phyloP scores from a whole-genome alignment of 2,888 invertebrate species.

The Sturmia bella region DNA sequence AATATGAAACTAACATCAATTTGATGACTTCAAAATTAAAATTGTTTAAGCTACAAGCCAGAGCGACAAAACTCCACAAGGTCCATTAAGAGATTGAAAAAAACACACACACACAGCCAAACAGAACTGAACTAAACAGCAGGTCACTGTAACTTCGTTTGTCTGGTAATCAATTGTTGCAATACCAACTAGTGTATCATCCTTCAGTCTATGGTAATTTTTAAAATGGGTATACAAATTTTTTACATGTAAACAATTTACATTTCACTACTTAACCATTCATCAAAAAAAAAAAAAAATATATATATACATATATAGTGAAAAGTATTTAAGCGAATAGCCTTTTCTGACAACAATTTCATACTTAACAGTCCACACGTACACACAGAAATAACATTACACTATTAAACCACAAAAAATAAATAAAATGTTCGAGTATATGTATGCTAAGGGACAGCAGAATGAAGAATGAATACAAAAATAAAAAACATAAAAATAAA shows the following conservation, averaged over 20 bases:
- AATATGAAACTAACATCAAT: too few species aligned
- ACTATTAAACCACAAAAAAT: not conserved
- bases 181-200: too few species aligned
- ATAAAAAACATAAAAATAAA: not conserved
- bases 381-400: constrained; percentile 23
- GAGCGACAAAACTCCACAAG: too few species aligned
- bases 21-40: too few species aligned
- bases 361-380: constrained; percentile 39
- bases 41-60: too few species aligned
- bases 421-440: constrained; percentile 4
- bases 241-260: constrained; percentile 13
- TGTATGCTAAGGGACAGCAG: not conserved
- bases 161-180: too few species aligned
- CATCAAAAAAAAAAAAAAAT: constrained; percentile 1
- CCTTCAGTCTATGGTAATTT: not conserved
- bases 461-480: constrained; percentile 10
- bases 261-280: not conserved
- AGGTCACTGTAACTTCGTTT: too few species aligned
- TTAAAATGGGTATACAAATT: constrained; percentile 1
- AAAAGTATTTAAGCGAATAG: constrained; percentile 4
- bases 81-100: too few species aligned
- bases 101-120: too few species aligned
- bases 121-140: too few species aligned
- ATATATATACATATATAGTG: too few species aligned
- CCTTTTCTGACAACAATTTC: constrained; percentile 37